Percentiles rank a stretch among this genome's conserved stretches.
phyloP scores from a whole-genome alignment of 2,113 vertebrate species.

The Sebastes fasciatus region DNA sequence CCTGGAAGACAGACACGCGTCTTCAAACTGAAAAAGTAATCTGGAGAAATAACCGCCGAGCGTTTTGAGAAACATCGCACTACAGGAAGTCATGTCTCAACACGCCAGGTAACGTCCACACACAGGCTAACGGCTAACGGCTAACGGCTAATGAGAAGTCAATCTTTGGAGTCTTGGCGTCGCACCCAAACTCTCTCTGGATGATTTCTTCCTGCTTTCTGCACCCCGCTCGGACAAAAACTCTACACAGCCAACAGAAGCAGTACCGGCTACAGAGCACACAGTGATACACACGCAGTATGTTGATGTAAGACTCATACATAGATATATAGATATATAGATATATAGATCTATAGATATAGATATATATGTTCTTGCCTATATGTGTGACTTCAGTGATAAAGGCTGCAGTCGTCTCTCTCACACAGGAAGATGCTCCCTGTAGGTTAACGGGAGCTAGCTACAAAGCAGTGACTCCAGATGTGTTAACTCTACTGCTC shows the following conservation, averaged over 20 bases:
- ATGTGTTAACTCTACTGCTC: no score
- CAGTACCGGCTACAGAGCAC: conserved; percentile 14
- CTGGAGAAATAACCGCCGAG: conserved; percentile 1
- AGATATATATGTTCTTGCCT: conserved; percentile 49
- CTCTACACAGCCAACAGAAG: conserved; percentile 44
- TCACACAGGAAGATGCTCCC: conserved; percentile 19
- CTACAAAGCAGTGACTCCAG: no score
- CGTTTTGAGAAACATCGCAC: background rate
- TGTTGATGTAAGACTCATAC: conserved; percentile 42
- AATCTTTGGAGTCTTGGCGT: conserved; percentile 54
- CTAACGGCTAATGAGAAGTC: conserved; percentile 25
- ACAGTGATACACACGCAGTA: conserved; percentile 50
- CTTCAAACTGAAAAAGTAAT: background rate
- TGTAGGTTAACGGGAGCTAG: conserved; percentile 33
- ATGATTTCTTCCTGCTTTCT: conserved; percentile 48
- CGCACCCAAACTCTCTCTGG: conserved; percentile 41
- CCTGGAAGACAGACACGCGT: conserved; percentile 39
- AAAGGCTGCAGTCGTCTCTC: conserved; percentile 39
- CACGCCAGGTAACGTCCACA: background rate
- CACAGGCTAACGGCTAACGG: conserved; percentile 21
- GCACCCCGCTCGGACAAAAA: conserved; percentile 41
- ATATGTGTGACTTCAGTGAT: conserved; percentile 40
- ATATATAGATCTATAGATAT: background rate
- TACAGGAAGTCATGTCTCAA: background rate
- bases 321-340: conserved; percentile 27